Conservation (phyloP, 2,888 invertebrate genomes). For the Hecatera dysodea region DNA sequence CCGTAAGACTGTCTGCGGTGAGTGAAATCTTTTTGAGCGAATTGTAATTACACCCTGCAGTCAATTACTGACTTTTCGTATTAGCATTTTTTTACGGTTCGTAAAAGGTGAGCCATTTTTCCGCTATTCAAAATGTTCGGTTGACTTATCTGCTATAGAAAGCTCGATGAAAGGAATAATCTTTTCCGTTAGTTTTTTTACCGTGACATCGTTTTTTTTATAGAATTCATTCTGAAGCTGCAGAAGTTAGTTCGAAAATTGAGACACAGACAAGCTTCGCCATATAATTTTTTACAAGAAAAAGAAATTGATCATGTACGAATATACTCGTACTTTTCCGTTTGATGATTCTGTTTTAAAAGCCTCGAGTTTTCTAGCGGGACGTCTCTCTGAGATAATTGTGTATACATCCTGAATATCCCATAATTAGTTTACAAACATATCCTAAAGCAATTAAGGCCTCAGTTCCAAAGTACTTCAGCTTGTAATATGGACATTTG, state of each 20-base stretch:
- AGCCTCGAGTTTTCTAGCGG: background rate
- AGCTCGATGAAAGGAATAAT: conserved; percentile 46
- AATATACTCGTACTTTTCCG: too few relatives aligned
- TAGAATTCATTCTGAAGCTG: conserved; percentile 6
- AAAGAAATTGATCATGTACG: background rate
- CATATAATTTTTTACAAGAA: background rate
- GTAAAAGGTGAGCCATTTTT: conserved; percentile 50
- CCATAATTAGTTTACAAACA: conserved; percentile 18
- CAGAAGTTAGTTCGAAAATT: conserved; percentile 1
- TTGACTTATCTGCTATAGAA: conserved; percentile 44
- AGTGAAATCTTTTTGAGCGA: conserved; percentile 46
- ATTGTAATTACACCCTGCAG: conserved; percentile 57
- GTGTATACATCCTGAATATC: conserved; percentile 10
- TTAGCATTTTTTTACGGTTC: conserved; percentile 53
- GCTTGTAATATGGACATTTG: conserved; percentile 48
- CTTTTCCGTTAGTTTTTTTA: conserved; percentile 24
- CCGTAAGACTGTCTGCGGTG: conserved; percentile 50
- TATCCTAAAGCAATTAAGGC: conserved; percentile 23
- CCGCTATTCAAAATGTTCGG: conserved; percentile 43
- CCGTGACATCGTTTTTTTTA: conserved; percentile 16
- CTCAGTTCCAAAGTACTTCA: conserved; percentile 34
- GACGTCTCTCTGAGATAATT: background rate
- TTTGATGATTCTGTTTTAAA: background rate
- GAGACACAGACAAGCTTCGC: background rate
- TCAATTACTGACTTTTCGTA: conserved; percentile 62